phyloP scores from a whole-genome alignment of 2,113 vertebrate genomes.

The Sceloporus undulatus region DNA sequence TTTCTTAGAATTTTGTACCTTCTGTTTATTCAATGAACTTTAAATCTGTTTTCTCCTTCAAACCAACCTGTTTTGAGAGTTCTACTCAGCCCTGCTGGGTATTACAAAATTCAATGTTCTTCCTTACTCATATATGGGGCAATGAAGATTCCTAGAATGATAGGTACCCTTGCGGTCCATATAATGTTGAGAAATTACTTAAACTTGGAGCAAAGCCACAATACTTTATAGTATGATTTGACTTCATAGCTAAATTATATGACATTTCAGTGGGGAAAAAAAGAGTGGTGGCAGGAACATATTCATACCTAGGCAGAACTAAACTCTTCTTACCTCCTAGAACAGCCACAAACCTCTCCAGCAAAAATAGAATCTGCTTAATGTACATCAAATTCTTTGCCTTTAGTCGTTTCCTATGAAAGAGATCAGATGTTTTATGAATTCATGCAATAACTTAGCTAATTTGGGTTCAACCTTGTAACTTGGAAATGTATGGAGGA shows the following conservation, averaged over 20 bases:
- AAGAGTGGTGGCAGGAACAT: background rate
- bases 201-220: background rate
- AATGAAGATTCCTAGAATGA: background rate
- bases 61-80: no score
- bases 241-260: background rate
- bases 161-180: background rate
- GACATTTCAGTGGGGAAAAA: background rate
- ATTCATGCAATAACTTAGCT: background rate
- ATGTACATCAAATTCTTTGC: conserved; percentile 98
- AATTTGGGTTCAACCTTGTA: background rate
- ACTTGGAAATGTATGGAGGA: background rate
- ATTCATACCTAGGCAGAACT: accelerated
- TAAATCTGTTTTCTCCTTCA: no score
- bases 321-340: conserved; percentile 86
- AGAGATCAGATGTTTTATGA: background rate
- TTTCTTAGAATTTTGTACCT: no score
- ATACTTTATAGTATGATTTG: background rate
- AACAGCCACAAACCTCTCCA: conserved; percentile 86
- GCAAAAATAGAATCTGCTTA: conserved; percentile 93
- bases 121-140: background rate
- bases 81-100: background rate
- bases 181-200: background rate
- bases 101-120: background rate
- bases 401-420: conserved; percentile 89
- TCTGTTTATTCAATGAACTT: no score